Evolutionary conservation across 2,113 vertebrate genomes (phyloP).

Genomic region (Mionectes macconnelli): DNA sequence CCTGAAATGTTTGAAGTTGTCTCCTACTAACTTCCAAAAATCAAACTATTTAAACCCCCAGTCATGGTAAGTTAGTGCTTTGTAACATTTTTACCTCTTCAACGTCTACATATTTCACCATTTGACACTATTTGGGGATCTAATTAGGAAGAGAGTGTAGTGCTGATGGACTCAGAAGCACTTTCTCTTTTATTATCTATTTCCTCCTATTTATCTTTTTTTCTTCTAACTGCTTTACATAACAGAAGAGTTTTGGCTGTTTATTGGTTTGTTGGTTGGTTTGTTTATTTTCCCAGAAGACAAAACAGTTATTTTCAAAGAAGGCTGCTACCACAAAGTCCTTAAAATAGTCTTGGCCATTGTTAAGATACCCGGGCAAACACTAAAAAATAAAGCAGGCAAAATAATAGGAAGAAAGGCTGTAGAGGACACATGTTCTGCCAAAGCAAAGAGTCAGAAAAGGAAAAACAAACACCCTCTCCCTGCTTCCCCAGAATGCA

Average conservation of each 20-base stretch:
- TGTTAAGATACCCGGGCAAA: background rate
- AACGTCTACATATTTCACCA: background rate
- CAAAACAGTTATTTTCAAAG: background rate
- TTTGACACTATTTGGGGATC: background rate
- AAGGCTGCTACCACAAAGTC: background rate
- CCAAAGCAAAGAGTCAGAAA: slow-evolving; percentile 41
- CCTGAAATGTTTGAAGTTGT: background rate
- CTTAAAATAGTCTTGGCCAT: background rate
- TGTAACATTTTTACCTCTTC: background rate
- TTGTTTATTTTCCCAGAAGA: background rate
- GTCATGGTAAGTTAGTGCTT: background rate
- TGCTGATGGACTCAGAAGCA: background rate
- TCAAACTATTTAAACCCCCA: background rate
- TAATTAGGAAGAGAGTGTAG: background rate
- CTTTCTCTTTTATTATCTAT: background rate
- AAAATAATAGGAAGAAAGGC: slow-evolving; percentile 18
- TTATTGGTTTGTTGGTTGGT: background rate
- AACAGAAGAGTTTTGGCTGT: background rate
- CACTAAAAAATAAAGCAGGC: background rate
- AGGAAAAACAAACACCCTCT: slow-evolving; percentile 35
- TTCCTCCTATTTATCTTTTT: background rate
- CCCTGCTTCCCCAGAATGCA: background rate
- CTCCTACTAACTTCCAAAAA: background rate
- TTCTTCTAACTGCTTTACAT: background rate
- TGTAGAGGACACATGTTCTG: slow-evolving; percentile 15